Conservation (phyloP, 1,140 invertebrate species). For the Chionoecetes opilio region DNA sequence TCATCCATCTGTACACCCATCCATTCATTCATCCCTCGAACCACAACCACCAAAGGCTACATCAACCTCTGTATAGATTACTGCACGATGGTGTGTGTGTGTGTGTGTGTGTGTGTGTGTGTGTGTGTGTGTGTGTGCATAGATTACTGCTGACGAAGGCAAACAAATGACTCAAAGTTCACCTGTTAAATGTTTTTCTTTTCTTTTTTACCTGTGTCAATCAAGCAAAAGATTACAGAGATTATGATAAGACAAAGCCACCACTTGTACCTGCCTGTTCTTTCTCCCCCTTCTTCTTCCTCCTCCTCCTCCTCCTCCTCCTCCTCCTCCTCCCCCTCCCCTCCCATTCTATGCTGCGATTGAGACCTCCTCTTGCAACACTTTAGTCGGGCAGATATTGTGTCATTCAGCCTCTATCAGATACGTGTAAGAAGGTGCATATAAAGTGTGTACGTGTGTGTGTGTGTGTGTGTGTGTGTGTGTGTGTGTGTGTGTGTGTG, state of each 20-base stretch:
- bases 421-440: neutral
- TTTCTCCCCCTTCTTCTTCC: neutral
- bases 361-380: too few species aligned
- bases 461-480: conserved; percentile 6
- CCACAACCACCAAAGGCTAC: neutral
- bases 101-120: too few species aligned
- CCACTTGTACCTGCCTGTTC: neutral
- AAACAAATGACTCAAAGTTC: neutral
- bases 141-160: too few species aligned
- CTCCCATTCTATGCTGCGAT: neutral
- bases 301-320: conserved; percentile 16
- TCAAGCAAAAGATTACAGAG: neutral
- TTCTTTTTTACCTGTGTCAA: neutral
- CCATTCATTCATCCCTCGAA: neutral
- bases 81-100: too few species aligned
- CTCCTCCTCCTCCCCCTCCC: neutral
- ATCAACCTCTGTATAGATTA: neutral
- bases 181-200: too few species aligned
- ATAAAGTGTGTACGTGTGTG: neutral
- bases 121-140: too few species aligned
- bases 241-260: neutral
- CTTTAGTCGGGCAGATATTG: neutral
- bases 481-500: neutral
- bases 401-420: neutral
- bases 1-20: neutral